Conservation (phyloP, 2,797 vertebrate genomes). For the Coregonus ussuriensis region DNA sequence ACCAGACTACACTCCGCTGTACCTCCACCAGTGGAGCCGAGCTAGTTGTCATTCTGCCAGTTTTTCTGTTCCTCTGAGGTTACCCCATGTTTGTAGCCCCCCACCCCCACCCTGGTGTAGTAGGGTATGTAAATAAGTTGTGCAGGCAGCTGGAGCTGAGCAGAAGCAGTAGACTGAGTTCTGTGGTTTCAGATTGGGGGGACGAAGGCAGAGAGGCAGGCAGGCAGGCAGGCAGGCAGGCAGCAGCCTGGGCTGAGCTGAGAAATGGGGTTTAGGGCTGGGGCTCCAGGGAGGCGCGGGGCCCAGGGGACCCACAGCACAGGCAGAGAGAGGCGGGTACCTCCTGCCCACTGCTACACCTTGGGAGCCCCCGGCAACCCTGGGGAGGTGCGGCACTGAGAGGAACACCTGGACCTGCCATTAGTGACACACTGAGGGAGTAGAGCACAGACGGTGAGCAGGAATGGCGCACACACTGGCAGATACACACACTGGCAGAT, state of each 20-base stretch:
- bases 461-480: conserved; percentile 24
- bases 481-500: conserved; percentile 27
- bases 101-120: conserved; percentile 33
- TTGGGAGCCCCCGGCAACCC: conserved; percentile 53
- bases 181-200: conserved; percentile 9
- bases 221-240: conserved; percentile 16
- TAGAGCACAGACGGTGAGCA: conserved; percentile 75
- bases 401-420: conserved; percentile 85
- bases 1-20: no score
- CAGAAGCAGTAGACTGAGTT: neutral
- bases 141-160: conserved; percentile 39
- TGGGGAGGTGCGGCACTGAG: conserved; percentile 69
- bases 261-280: conserved; percentile 13
- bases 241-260: conserved; percentile 33
- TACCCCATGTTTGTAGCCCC: neutral
- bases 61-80: no score
- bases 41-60: no score
- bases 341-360: conserved; percentile 67
- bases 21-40: no score
- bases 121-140: conserved; percentile 44
- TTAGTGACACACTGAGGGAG: conserved; percentile 79
- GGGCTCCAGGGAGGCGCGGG: conserved; percentile 44
- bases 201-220: neutral
- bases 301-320: conserved; percentile 67
- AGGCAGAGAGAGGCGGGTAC: conserved; percentile 77